Percentiles rank a stretch among this genome's conserved stretches.
phyloP scores from a whole-genome alignment of 2,113 vertebrate species.

The Heterochromis multidens region DNA sequence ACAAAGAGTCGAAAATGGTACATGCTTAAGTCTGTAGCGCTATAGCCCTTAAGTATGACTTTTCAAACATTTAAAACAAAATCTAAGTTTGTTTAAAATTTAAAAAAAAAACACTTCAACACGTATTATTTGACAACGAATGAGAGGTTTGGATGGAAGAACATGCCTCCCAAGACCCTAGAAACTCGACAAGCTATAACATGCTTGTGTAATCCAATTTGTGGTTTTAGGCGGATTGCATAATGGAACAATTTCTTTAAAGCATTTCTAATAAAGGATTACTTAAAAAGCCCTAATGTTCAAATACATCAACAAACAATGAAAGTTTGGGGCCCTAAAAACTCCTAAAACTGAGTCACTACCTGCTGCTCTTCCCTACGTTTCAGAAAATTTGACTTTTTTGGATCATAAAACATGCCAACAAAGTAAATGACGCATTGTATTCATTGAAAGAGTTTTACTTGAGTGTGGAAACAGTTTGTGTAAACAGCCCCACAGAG shows the following conservation, averaged over 20 bases:
- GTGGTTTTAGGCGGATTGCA: background rate
- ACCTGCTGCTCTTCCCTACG: background rate
- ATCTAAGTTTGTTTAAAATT: background rate
- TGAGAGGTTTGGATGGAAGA: fast-evolving
- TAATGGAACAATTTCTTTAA: background rate
- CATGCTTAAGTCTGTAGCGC: background rate
- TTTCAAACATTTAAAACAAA: background rate
- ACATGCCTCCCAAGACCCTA: background rate
- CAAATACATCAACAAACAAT: background rate
- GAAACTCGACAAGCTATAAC: background rate
- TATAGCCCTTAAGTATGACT: background rate
- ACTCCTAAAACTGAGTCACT: background rate
- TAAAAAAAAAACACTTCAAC: background rate
- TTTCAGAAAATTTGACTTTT: background rate
- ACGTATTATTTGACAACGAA: background rate
- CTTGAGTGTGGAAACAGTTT: background rate
- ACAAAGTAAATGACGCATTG: background rate
- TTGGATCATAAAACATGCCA: background rate
- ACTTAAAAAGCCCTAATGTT: background rate
- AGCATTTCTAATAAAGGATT: background rate
- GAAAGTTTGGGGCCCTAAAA: background rate
- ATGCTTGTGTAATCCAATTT: background rate
- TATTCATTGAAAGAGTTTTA: background rate
- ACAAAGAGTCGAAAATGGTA: background rate
- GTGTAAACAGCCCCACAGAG: background rate